These are phyloP conservation scores for Tribolium madens DNA, from an alignment of 1,140 invertebrate species.

Conservation along the genomic window DNA sequence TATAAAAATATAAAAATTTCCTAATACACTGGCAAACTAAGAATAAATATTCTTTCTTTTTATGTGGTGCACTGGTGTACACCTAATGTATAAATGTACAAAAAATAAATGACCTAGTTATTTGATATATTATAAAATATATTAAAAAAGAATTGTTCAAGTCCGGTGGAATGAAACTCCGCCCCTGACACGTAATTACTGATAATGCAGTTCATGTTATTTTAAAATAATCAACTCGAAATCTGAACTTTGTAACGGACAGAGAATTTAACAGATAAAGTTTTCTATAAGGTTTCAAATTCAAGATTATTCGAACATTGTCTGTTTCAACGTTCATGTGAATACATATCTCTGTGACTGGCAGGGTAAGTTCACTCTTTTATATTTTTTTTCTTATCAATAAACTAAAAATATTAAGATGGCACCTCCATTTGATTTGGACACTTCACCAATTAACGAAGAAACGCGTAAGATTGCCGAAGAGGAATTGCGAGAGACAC, in stretches of 20 bases:
- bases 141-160: background rate
- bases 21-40: too few species aligned
- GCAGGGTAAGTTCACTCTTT: background rate
- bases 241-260: conserved; percentile 41
- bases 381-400: background rate
- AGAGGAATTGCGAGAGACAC: conserved; percentile 76
- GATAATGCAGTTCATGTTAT: conserved; percentile 11
- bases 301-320: conserved; percentile 16
- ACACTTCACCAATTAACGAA: conserved; percentile 11
- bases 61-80: too few species aligned
- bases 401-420: background rate
- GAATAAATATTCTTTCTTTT: too few species aligned
- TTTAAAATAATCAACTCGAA: conserved; percentile 39
- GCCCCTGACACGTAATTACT: conserved; percentile 13
- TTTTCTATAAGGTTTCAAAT: conserved; percentile 32
- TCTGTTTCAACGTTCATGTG: background rate
- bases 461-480: conserved; percentile 70
- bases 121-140: background rate
- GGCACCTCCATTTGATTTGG: conserved; percentile 35
- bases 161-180: background rate
- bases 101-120: too few species aligned
- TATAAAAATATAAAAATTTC: too few species aligned
- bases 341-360: background rate
- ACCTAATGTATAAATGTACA: too few species aligned
- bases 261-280: conserved; percentile 33